Evolutionary conservation across 1,140 invertebrate genomes (phyloP).

Genomic region (Oryzaephilus surinamensis): DNA sequence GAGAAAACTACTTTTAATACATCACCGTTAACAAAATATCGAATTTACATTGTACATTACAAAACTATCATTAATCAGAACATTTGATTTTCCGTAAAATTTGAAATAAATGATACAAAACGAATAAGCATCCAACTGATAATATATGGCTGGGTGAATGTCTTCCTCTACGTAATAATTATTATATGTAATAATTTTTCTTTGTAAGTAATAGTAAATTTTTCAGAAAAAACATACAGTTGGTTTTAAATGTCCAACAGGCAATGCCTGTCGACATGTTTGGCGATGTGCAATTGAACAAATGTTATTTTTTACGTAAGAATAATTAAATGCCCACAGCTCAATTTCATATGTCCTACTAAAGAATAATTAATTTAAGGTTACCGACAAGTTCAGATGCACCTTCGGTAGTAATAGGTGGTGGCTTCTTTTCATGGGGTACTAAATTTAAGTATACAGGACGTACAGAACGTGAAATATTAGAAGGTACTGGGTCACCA

Average conservation of each 20-base stretch:
- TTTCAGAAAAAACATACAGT: slow-evolving; percentile 92
- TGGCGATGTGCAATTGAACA: slow-evolving; percentile 96
- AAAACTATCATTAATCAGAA: too few species aligned
- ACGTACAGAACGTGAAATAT: slow-evolving; percentile 76
- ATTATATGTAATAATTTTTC: too few species aligned
- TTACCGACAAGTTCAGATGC: slow-evolving; percentile 79
- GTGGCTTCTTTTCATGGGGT: slow-evolving; percentile 88
- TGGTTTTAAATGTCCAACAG: slow-evolving; percentile 88
- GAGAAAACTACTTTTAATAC: too few species aligned
- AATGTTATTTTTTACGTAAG: slow-evolving; percentile 95
- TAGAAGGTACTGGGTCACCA: slow-evolving; percentile 54
- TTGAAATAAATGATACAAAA: too few species aligned
- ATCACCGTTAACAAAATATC: too few species aligned
- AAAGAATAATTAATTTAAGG: slow-evolving; percentile 39
- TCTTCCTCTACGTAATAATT: too few species aligned
- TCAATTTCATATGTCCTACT: background rate
- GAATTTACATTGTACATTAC: too few species aligned
- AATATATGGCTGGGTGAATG: too few species aligned
- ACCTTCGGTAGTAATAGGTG: slow-evolving; percentile 75
- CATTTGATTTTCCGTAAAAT: too few species aligned
- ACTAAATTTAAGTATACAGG: slow-evolving; percentile 89
- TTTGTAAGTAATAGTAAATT: too few species aligned
- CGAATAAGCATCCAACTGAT: too few species aligned
- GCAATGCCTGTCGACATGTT: slow-evolving; percentile 81
- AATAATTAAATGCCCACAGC: slow-evolving; percentile 20